These are phyloP conservation scores for Paralichthys olivaceus DNA, from an alignment of 2,113 vertebrate species.

Conservation along the genomic window DNA sequence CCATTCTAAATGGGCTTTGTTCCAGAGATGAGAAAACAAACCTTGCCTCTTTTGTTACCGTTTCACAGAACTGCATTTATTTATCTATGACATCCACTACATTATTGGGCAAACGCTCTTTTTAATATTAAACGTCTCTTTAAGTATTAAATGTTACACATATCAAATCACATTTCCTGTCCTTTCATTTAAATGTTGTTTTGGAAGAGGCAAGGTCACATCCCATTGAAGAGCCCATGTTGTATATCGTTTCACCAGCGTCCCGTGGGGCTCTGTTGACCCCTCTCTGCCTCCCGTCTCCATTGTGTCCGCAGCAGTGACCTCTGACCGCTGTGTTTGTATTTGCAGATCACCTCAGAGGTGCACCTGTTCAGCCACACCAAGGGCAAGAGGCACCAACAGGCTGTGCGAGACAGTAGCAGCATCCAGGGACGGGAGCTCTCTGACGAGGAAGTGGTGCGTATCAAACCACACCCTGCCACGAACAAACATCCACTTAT, in stretches of 20 bases:
- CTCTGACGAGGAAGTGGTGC: conserved; percentile 98
- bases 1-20: conserved; percentile 62
- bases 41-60: conserved; percentile 36
- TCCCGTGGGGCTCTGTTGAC: conserved; percentile 61
- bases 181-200: conserved; percentile 27
- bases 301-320: conserved; percentile 67
- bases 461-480: conserved; percentile 63
- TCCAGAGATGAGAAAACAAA: conserved; percentile 61
- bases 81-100: background rate
- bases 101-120: background rate
- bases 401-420: conserved; percentile 96
- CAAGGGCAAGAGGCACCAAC: conserved; percentile 95
- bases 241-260: conserved; percentile 61
- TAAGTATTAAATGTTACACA: background rate
- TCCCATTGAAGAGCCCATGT: conserved; percentile 34
- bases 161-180: conserved; percentile 23
- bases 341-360: conserved; percentile 95
- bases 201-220: conserved; percentile 21
- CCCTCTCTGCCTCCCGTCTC: conserved; percentile 60
- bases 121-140: background rate
- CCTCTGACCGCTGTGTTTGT: conserved; percentile 75
- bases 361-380: conserved; percentile 99
- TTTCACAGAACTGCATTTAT: conserved; percentile 38
- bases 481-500: conserved; percentile 57
- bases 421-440: conserved; percentile 98